Conservation (phyloP, 30 jellyfish, hydroid and myxozoan genomes). For the Chironex yamaguchii region DNA sequence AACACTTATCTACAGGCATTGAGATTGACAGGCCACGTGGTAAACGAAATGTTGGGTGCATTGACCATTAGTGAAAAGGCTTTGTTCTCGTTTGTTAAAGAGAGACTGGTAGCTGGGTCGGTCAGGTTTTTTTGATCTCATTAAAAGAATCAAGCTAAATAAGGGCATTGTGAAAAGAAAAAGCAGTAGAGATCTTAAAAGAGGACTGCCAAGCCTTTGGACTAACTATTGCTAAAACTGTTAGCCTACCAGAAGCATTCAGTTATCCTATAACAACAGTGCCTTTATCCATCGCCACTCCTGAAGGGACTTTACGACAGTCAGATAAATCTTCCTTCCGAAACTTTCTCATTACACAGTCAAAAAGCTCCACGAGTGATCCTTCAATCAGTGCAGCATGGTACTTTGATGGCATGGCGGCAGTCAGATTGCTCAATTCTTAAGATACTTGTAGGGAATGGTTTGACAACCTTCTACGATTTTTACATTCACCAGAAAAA, state of each 20-base stretch:
- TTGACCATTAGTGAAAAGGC: background rate
- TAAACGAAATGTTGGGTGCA: constrained; percentile 32
- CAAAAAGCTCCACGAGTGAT: background rate
- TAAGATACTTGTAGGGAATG: constrained; percentile 18
- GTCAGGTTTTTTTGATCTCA: constrained; percentile 1
- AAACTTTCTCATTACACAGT: constrained; percentile 14
- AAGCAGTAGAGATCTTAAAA: background rate
- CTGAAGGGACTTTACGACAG: constrained; percentile 16
- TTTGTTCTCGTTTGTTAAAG: constrained; percentile 5
- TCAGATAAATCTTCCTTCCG: constrained; percentile 16
- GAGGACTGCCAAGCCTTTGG: background rate
- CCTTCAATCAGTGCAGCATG: background rate
- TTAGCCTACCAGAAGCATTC: background rate
- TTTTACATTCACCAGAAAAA: background rate
- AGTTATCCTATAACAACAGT: background rate
- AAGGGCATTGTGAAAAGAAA: constrained; percentile 12
- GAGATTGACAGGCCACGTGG: constrained; percentile 17
- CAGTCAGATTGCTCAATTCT: constrained; percentile 21
- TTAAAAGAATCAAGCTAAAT: constrained; percentile 9
- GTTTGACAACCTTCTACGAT: background rate
- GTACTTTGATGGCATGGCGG: constrained; percentile 53
- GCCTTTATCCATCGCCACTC: background rate
- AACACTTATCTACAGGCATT: constrained; percentile 32
- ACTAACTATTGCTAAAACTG: background rate
- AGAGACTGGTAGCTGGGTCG: background rate